Conservation (phyloP, 2,113 vertebrate genomes). For the Macrotis lagotis region DNA sequence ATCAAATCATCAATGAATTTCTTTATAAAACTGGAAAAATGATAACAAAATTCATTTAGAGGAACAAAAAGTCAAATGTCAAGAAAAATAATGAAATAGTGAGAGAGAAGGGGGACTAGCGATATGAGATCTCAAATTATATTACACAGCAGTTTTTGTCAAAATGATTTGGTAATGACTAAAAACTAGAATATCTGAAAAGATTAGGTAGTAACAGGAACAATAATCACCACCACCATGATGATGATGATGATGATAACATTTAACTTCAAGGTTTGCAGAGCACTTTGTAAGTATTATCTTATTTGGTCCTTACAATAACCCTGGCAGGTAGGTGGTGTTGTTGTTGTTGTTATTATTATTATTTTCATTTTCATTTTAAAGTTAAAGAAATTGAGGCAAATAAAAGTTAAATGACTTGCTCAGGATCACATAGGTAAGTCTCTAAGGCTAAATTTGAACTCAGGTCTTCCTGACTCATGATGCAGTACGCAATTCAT, state of each 20-base stretch:
- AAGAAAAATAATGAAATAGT: background rate
- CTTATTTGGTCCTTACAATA: background rate
- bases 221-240: background rate
- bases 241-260: background rate
- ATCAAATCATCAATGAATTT: background rate
- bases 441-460: background rate
- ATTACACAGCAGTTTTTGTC: background rate
- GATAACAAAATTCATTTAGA: background rate
- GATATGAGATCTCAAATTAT: background rate
- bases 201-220: background rate
- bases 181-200: background rate
- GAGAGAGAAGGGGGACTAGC: background rate
- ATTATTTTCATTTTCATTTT: background rate
- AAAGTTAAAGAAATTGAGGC: background rate
- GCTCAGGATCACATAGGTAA: background rate
- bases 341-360: too few species aligned
- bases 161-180: background rate
- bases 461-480: background rate
- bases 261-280: background rate
- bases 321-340: background rate
- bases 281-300: background rate
- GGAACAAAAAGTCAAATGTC: background rate
- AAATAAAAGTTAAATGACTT: background rate
- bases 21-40: background rate
- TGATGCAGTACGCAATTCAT: background rate